Evolutionary conservation across 2,113 vertebrate genomes (phyloP).

Genomic region (Rhagologus leucostigma): DNA sequence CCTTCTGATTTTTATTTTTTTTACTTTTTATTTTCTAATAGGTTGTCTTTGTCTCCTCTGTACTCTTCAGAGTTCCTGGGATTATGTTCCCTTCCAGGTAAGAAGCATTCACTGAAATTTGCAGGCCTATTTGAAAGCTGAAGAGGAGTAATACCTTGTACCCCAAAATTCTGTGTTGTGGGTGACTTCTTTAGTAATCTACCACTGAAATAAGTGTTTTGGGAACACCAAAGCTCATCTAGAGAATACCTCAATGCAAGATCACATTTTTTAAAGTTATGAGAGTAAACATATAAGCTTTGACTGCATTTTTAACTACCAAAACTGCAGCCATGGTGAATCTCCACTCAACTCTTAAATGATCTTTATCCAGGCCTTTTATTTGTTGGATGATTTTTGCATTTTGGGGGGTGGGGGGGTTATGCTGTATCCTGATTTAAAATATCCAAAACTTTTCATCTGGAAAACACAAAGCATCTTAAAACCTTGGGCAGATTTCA

Average conservation of each 20-base stretch:
- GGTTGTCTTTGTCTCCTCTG: conserved; percentile 80
- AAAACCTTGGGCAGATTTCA: neutral
- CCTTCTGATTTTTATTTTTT: neutral
- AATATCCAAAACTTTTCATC: neutral
- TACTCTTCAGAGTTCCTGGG: conserved; percentile 81
- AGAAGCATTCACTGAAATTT: neutral
- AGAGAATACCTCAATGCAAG: neutral
- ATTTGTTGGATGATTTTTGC: neutral
- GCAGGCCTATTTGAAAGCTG: neutral
- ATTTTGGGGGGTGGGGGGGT: neutral
- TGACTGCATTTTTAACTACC: neutral
- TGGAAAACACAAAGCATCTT: neutral
- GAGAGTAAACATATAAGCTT: neutral
- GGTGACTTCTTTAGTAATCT: neutral
- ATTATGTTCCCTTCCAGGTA: conserved; percentile 88
- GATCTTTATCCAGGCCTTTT: neutral
- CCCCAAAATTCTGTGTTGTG: neutral
- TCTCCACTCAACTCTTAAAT: neutral
- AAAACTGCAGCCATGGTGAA: neutral
- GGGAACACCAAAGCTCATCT: neutral
- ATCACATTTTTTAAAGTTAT: neutral
- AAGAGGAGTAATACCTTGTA: neutral
- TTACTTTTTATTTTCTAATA: conserved; percentile 1
- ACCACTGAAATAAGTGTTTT: neutral
- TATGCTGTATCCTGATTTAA: neutral